Conservation (phyloP, 2,797 vertebrate species). For the Botia kubotai region DNA sequence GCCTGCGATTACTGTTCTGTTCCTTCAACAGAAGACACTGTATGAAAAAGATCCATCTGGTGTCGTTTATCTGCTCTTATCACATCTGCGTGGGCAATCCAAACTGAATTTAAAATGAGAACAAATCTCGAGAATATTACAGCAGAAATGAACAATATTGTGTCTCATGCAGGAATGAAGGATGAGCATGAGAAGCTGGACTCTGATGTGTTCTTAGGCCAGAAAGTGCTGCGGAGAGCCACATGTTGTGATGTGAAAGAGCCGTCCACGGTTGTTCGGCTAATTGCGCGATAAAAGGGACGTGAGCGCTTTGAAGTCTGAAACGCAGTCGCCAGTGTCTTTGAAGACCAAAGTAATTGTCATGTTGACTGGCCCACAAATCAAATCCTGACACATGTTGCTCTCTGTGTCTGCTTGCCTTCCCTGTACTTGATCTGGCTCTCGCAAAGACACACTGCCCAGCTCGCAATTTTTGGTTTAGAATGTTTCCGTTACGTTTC, state of each 20-base stretch:
- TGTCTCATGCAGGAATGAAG: neutral
- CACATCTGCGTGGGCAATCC: neutral
- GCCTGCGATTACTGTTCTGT: neutral
- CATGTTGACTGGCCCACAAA: slow-evolving; percentile 79
- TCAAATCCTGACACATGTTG: slow-evolving; percentile 78
- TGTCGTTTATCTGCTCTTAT: neutral
- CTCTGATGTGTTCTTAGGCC: slow-evolving; percentile 46
- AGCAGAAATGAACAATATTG: neutral
- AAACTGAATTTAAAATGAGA: slow-evolving; percentile 16
- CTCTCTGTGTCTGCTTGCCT: slow-evolving; percentile 60
- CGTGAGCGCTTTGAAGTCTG: slow-evolving; percentile 78
- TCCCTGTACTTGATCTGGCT: slow-evolving; percentile 67
- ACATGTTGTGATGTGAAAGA: slow-evolving; percentile 65
- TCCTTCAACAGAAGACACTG: neutral
- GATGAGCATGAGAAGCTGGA: slow-evolving; percentile 28
- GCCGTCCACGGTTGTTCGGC: slow-evolving; percentile 65
- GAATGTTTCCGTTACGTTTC: no score
- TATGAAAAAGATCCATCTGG: slow-evolving; percentile 23
- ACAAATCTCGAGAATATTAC: slow-evolving; percentile 26
- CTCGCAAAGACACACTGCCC: slow-evolving; percentile 37
- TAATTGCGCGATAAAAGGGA: slow-evolving; percentile 79
- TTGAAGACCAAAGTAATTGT: slow-evolving; percentile 80
- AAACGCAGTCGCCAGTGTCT: slow-evolving; percentile 78
- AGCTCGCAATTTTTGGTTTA: neutral
- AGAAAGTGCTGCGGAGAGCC: slow-evolving; percentile 52